Conservation (phyloP, 2,797 vertebrate genomes). For the Heterohyrax brucei region DNA sequence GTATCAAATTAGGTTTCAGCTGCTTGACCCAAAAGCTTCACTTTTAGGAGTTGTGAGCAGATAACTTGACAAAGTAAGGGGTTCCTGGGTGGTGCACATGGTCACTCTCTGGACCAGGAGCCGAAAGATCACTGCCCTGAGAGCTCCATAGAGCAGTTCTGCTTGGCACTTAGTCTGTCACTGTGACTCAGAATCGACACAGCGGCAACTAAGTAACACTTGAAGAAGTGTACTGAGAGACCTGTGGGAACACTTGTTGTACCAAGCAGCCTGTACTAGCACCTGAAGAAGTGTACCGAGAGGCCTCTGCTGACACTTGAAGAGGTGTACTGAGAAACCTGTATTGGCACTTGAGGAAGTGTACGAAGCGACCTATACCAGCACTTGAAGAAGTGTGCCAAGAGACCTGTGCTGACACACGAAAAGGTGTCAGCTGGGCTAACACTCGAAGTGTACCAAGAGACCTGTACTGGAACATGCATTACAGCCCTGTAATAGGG, state of each 20-base stretch:
- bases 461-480: background rate
- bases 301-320: background rate
- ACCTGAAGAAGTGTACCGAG: background rate
- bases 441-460: background rate
- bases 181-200: too few relatives aligned
- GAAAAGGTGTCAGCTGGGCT: too few relatives aligned
- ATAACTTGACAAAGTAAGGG: conserved; percentile 14
- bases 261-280: background rate
- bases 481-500: background rate
- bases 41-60: conserved; percentile 17
- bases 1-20: background rate
- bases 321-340: background rate
- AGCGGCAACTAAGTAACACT: background rate
- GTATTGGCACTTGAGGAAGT: background rate
- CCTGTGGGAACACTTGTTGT: background rate
- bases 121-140: too few relatives aligned
- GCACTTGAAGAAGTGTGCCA: too few relatives aligned
- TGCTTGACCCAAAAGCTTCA: conserved; percentile 24
- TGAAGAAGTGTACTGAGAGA: background rate
- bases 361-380: too few relatives aligned
- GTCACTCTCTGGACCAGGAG: too few relatives aligned
- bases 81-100: too few relatives aligned
- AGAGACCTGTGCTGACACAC: too few relatives aligned
- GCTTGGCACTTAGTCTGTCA: too few relatives aligned
- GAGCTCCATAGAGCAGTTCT: too few relatives aligned